Base-by-base conservation (phyloP, 2,797 vertebrate species). In the Sebastes kiyomatsui region DNA sequence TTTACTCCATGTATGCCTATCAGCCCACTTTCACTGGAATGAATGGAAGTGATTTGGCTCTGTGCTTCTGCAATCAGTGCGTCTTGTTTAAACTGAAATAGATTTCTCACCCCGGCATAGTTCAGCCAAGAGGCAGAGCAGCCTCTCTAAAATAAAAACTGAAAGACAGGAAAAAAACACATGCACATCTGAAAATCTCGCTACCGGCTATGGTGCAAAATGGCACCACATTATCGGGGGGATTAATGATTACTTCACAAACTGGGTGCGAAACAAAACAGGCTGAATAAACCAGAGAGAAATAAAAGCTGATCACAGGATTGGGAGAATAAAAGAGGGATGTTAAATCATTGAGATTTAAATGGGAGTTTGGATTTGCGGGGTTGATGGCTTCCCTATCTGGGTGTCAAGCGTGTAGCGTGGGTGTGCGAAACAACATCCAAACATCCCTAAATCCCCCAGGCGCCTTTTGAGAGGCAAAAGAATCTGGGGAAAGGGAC, bases 401-500 rank as follows among this genome's bases (percentile, higher is more conserved):
- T 90, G 87, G 87, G 90, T 88, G 89, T 91, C 91, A 84, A 90
- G 82, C 86, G 79, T 92, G 91, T 94, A 84, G 67, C 59, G 87
- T 91, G 94, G 92, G 87, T 91, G 91, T 88, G 85, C 89, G 82
- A 81, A 90, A 94, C 92, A 92, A 90, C 93, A 91, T 86, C 90
- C 88, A 94, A 95, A 93, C 90, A 94, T 92, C 89, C 83, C 79
- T 67, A 94, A 94, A 94, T 93, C 92, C 94, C 90, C 84, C 61
- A 60, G 89, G 91, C 85, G 71, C 83, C 90, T 90, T 92, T 91
- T 77, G 79, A 93, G 87, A 88, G 74, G 93, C 90, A 59, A 90
- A 94, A 91, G 88, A 92, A 94, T 92, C 87, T 90, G 83, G 82
- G 81, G 81, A 92, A 91, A 83, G 62, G 55, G 81, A 90, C 84